Percentiles rank a stretch among this genome's conserved stretches.
Conservation (phyloP, 2,888 invertebrate species). For the Lamproptera curius region DNA sequence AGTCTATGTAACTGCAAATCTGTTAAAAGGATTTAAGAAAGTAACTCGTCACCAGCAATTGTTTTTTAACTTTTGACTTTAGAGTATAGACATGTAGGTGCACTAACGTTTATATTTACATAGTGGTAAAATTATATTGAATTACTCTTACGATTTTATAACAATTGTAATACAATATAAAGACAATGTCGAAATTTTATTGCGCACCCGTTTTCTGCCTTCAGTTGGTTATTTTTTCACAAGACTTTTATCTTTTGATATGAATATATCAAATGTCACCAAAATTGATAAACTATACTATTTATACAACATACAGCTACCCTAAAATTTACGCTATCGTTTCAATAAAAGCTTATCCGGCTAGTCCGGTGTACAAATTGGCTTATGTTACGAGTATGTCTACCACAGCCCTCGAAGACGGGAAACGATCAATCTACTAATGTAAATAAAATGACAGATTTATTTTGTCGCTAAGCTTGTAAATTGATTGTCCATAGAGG, state of each 20-base stretch:
- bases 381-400: slow-evolving; percentile 31
- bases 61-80: too few species aligned
- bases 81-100: too few species aligned
- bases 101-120: too few species aligned
- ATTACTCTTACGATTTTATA: too few species aligned
- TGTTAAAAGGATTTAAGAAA: too few species aligned
- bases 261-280: background rate
- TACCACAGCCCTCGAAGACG: slow-evolving; percentile 34
- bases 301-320: slow-evolving; percentile 3
- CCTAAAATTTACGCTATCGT: background rate
- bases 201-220: background rate
- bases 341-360: slow-evolving; percentile 9
- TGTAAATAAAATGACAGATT: slow-evolving; percentile 59
- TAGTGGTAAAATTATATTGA: too few species aligned
- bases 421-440: slow-evolving; percentile 54
- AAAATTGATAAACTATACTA: slow-evolving; percentile 12
- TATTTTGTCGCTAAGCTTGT: slow-evolving; percentile 36
- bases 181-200: too few species aligned
- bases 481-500: slow-evolving; percentile 15
- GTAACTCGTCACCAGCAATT: too few species aligned
- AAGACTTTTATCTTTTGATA: background rate
- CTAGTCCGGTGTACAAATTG: slow-evolving; percentile 6
- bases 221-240: background rate
- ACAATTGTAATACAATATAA: too few species aligned
- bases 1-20: too few species aligned